Percentiles rank a stretch among this genome's conserved stretches.
These are phyloP conservation scores for Galago senegalensis DNA, from an alignment of 2,797 vertebrate genomes.

Conservation along the genomic window DNA sequence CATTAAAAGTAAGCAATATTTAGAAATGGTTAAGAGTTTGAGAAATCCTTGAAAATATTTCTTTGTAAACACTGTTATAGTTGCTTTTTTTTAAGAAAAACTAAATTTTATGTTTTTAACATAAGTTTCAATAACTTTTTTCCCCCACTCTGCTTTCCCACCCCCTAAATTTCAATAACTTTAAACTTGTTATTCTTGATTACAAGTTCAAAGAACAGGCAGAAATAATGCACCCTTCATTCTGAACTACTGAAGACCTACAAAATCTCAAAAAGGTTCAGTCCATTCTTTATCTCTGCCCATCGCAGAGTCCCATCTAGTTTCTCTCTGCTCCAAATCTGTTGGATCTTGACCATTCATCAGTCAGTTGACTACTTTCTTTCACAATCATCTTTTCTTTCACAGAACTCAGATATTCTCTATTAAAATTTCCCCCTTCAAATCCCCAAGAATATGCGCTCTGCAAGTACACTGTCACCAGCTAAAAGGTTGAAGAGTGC, in stretches of 20 bases:
- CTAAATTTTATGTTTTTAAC: not conserved
- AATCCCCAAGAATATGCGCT: not conserved
- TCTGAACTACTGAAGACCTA: not conserved
- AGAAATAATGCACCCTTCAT: constrained; percentile 22
- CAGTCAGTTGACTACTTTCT: not conserved
- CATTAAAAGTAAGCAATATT: not conserved
- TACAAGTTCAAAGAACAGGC: constrained; percentile 9
- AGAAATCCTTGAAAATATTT: not conserved
- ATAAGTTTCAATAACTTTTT: not conserved
- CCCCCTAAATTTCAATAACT: not conserved
- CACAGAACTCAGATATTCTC: not conserved
- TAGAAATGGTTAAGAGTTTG: not conserved
- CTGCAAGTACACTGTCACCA: not conserved
- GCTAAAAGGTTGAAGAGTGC: not conserved
- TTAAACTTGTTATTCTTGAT: not conserved
- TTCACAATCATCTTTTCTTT: not conserved
- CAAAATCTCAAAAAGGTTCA: not conserved
- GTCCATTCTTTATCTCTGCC: not conserved
- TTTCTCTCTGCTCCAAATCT: not conserved
- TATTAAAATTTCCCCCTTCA: not conserved
- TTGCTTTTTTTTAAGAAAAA: not conserved
- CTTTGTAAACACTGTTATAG: not conserved
- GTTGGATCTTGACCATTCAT: not conserved
- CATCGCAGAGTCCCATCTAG: not conserved
- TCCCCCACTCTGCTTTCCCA: too few relatives aligned